Base-by-base conservation (phyloP, 2,888 invertebrate genomes). In the Aphidius colemani region DNA sequence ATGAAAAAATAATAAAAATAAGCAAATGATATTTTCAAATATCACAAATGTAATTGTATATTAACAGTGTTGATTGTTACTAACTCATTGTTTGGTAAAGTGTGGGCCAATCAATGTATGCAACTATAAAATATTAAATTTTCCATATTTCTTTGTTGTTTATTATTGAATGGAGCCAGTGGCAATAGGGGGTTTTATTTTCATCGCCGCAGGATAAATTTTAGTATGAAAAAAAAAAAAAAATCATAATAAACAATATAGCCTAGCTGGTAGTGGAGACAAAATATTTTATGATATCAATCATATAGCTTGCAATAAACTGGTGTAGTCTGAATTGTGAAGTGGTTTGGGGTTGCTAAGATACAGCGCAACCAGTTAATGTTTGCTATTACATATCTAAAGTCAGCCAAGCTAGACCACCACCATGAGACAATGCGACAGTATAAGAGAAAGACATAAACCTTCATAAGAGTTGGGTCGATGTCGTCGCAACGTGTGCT, bases 201-300 rank as follows among this genome's bases (percentile, higher is more conserved):
- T 18, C 13, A 18, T 18, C 13, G 30, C 30, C 30, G 30, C 30
- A 5, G 30, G 30, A 30, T 30, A 30, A 30, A 30, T 30, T 13
- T 48, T 48, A 39, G 39, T 50, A 13, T n/a, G 44, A 43, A 51
- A 30, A 51, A n/a, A 51, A 59, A 41, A 13, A 7, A 53, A 53
- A 58, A 49, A 61, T n/a, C n/a, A n/a, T 48, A 44, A 18, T 55
- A n/a, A 55, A 46, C 62, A 62, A 55, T 18, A 60, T 7, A 57
- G 30, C 65, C 60, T 30, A 11, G 46, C 51, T 65, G 61, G 50
- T 53, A 7, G 57, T 66, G 53, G 53, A 58, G 59, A 66, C 58
- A 70, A 66, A 65, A 76, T 78, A 78, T 77, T 78, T 77, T 75
- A 76, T 69, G 75, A 71, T 78, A 78, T 78, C 77, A 78, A 78